Conservation (phyloP, 2,888 invertebrate species). For the Drosophila tanythrix region DNA sequence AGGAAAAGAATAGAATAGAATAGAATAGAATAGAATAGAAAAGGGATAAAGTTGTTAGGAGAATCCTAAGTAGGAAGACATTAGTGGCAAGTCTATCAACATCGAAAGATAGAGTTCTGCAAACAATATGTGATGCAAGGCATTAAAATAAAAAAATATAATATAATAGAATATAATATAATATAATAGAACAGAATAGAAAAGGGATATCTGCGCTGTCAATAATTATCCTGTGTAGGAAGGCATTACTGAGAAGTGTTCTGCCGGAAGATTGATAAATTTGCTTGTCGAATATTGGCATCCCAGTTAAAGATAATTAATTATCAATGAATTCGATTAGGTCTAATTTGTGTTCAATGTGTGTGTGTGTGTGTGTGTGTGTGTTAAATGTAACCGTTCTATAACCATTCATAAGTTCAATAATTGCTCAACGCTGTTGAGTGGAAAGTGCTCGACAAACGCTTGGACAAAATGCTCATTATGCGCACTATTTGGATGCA, state of each 20-base stretch:
- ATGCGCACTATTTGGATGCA: slow-evolving; percentile 41
- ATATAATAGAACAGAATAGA: neutral
- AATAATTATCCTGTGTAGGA: neutral
- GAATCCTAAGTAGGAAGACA: too few species aligned
- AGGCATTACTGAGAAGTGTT: neutral
- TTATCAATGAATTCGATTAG: neutral
- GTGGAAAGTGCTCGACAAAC: slow-evolving; percentile 38
- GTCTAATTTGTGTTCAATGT: neutral
- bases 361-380: neutral
- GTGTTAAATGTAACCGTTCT: neutral
- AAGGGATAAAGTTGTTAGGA: too few species aligned
- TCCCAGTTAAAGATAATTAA: neutral
- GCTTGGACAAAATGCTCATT: slow-evolving; percentile 46
- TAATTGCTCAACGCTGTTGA: slow-evolving; percentile 20
- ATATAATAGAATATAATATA: too few species aligned
- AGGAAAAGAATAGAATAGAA: too few species aligned
- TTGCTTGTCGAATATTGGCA: neutral
- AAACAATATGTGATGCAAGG: accelerated
- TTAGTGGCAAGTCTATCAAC: too few species aligned
- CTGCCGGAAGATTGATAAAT: neutral
- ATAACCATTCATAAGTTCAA: slow-evolving; percentile 7
- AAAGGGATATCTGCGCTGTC: neutral
- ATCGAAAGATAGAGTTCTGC: neutral
- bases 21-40: too few species aligned
- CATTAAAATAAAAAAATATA: neutral